A percentile compares a stretch with the other conserved stretches of the same genome.
phyloP scores from a whole-genome alignment of 2,113 vertebrate genomes.

The Corythoichthys haematopterus region DNA sequence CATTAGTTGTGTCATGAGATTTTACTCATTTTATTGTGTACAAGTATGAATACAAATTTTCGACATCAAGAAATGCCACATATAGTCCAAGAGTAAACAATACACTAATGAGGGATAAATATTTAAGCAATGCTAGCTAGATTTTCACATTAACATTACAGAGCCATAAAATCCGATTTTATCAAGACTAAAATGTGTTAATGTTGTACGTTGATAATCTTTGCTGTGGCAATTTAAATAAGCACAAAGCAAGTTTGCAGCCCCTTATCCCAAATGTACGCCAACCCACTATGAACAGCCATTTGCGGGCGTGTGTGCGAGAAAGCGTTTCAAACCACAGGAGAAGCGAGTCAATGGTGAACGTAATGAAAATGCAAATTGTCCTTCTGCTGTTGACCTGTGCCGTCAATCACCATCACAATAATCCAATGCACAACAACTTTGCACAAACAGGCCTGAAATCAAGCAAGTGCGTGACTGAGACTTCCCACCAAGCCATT shows the following conservation, averaged over 20 bases:
- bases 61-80: neutral
- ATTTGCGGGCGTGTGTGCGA: conserved; percentile 4
- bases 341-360: conserved; percentile 41
- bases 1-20: neutral
- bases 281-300: neutral
- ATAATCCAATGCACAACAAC: conserved; percentile 28
- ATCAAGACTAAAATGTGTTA: neutral
- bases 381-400: conserved; percentile 39
- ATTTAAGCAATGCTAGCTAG: neutral
- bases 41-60: neutral
- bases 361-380: conserved; percentile 66
- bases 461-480: conserved; percentile 23
- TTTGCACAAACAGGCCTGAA: conserved; percentile 21
- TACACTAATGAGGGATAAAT: neutral
- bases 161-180: neutral
- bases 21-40: neutral
- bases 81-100: neutral
- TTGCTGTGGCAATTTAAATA: conserved; percentile 1
- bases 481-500: conserved; percentile 25
- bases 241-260: conserved; percentile 3
- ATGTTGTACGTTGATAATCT: neutral
- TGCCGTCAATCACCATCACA: conserved; percentile 53
- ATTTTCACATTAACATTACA: neutral
- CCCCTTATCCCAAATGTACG: conserved; percentile 18
- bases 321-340: conserved; percentile 22